Percentiles rank a stretch among this genome's conserved stretches.
Conservation (phyloP, 2,888 invertebrate genomes). For the Hydraecia micacea region DNA sequence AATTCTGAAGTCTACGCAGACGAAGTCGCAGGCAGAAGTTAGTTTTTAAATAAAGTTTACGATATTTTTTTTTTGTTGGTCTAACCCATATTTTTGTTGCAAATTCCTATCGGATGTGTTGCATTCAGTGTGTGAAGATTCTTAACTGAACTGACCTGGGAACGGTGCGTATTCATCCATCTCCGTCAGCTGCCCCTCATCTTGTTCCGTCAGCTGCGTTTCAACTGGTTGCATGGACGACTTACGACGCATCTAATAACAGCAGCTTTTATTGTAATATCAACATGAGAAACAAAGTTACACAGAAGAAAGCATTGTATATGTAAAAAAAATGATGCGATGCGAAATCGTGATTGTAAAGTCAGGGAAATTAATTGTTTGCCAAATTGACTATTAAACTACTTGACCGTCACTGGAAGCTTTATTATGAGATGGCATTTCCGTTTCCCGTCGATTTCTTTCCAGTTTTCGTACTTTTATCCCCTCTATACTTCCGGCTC, state of each 20-base stretch:
- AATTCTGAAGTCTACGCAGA: too few species aligned
- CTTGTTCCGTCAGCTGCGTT: constrained; percentile 68
- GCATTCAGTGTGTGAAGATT: background rate
- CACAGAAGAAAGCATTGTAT: constrained; percentile 17
- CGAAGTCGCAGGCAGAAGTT: too few species aligned
- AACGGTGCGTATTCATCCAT: constrained; percentile 78
- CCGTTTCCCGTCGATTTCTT: too few species aligned
- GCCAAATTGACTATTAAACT: background rate
- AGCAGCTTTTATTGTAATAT: constrained; percentile 28
- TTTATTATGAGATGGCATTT: too few species aligned
- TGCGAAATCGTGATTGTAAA: constrained; percentile 24
- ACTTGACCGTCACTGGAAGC: too few species aligned
- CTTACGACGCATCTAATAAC: constrained; percentile 54
- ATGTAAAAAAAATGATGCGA: constrained; percentile 30
- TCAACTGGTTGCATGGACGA: constrained; percentile 66
- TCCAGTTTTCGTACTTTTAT: too few species aligned
- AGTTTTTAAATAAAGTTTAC: background rate
- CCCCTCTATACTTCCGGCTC: too few species aligned
- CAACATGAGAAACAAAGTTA: background rate
- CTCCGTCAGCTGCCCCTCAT: constrained; percentile 73
- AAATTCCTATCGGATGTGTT: background rate
- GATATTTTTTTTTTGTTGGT: background rate
- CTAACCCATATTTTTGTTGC: background rate
- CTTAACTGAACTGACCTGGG: constrained; percentile 71
- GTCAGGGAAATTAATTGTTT: background rate